Evolutionary conservation across 2,113 vertebrate species (phyloP), one percentile per base, ranked within the genome.

Genomic region (Corythaixoides concolor): DNA sequence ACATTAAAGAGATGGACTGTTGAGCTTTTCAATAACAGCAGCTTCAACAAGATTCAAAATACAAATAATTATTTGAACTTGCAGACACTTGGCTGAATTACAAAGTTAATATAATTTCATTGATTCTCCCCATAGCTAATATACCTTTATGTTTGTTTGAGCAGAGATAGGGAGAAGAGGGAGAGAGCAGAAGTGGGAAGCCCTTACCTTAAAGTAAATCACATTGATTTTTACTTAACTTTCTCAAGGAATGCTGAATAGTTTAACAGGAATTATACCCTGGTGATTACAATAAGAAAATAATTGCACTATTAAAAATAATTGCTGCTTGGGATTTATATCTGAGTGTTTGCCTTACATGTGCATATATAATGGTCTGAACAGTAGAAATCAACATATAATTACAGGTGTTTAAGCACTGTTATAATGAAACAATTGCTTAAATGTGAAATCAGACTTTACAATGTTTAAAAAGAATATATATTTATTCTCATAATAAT

Each of bases 151-250:
- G 85, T 84, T 94, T 96, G 84, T 66, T 78, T 94, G 75, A 92
- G 53, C n/a, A 89, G 84, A 85, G 41, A 41, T 41, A 41, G 41
- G 41, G 41, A 41, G 90, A 80, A 85, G 52, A 22, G 58, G 47
- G 50, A 79, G 89, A 85, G n/a, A 92, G 49, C 52, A 75, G 81
- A 59, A 26, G 56, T 81, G n/a, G 52, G 27, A 90, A 94, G 19
- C 19, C 28, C 77, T 70, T 86, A 67, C 59, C 53, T 96, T 82
- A 83, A 63, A 66, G 60, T 69, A 93, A 96, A 88, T 79, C 53
- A 77, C 67, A 94, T 86, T 86, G 62, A 95, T 93, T 97, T 93
- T 96, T 95, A 85, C 53, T 95, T 92, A 92, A 91, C 72, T 93
- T 87, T 88, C 56, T 39, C 55, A 88, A 77, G 79, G 82, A 96